These are phyloP conservation scores for Gymnodraco acuticeps DNA, from an alignment of 2,797 vertebrate genomes.

Conservation along the genomic window DNA sequence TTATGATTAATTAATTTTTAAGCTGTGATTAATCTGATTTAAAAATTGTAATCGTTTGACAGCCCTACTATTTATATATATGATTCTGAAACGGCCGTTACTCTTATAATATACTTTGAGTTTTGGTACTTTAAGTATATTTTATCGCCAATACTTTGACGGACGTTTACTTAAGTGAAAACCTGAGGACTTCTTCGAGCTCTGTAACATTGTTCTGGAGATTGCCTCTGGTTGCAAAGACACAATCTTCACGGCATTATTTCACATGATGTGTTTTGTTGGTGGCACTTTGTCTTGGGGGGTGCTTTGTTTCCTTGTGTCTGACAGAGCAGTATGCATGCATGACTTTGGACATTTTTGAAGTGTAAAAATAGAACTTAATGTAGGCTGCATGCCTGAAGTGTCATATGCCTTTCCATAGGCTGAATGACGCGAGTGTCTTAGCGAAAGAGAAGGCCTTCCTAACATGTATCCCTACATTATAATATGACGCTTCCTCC, in stretches of 20 bases:
- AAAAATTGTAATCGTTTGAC: no score
- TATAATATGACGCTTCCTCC: no score
- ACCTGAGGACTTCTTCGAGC: no score
- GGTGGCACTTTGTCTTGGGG: conserved; percentile 12
- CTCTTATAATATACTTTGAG: no score
- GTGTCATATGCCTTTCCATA: conserved; percentile 42
- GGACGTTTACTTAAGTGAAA: no score
- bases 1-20: no score
- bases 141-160: no score
- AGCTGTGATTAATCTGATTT: no score
- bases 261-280: conserved; percentile 9
- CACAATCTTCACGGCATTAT: conserved; percentile 13
- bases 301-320: conserved; percentile 3
- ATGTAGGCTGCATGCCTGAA: conserved; percentile 48
- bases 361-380: conserved; percentile 67
- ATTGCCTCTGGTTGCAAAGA: conserved; percentile 6
- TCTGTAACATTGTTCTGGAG: neutral
- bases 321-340: conserved; percentile 4
- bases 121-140: no score
- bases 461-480: neutral
- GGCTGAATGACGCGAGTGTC: conserved; percentile 8
- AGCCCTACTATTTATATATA: no score
- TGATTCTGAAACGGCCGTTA: no score
- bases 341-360: conserved; percentile 38
- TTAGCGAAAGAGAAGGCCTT: conserved; percentile 15